A percentile compares a stretch with the other conserved stretches of the same genome.
Conservation (phyloP, 1,140 invertebrate species). For the Idris sp. region DNA sequence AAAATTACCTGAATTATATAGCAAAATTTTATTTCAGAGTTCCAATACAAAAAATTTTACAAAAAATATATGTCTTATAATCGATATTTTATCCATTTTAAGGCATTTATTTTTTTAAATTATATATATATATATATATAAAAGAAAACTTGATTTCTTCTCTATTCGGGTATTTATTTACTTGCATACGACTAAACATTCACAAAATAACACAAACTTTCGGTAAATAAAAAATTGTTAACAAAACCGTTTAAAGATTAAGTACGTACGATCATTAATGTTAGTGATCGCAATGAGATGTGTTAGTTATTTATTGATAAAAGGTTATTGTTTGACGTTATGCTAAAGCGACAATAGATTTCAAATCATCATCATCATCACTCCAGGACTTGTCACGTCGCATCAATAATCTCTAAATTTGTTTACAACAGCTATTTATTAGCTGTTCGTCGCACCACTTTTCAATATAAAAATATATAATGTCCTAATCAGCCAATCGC, state of each 20-base stretch:
- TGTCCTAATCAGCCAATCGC: conserved; percentile 32
- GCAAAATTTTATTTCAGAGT: background rate
- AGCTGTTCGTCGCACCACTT: conserved; percentile 42
- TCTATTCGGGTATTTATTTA: background rate
- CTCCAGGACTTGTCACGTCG: conserved; percentile 38
- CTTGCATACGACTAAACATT: conserved; percentile 23
- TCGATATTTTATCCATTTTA: conserved; percentile 6
- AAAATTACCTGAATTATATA: conserved; percentile 1
- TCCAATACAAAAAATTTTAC: conserved; percentile 20
- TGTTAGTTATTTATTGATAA: conserved; percentile 41
- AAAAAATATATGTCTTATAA: conserved; percentile 15
- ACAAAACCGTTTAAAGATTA: conserved; percentile 37
- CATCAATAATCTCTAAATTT: conserved; percentile 46
- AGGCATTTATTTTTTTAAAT: conserved; percentile 11
- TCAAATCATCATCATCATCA: conserved; percentile 54
- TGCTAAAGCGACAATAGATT: conserved; percentile 37
- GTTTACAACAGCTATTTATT: conserved; percentile 29
- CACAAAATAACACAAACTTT: conserved; percentile 29
- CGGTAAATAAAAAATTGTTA: conserved; percentile 41
- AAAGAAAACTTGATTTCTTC: conserved; percentile 24
- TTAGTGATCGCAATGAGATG: conserved; percentile 34
- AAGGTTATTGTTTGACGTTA: conserved; percentile 48
- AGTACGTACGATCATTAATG: conserved; percentile 32
- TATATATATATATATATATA: too few species aligned
- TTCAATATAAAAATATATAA: conserved; percentile 48